Evolutionary conservation across 2,888 invertebrate genomes (phyloP).

Genomic region (Drosophila aldrichi): DNA sequence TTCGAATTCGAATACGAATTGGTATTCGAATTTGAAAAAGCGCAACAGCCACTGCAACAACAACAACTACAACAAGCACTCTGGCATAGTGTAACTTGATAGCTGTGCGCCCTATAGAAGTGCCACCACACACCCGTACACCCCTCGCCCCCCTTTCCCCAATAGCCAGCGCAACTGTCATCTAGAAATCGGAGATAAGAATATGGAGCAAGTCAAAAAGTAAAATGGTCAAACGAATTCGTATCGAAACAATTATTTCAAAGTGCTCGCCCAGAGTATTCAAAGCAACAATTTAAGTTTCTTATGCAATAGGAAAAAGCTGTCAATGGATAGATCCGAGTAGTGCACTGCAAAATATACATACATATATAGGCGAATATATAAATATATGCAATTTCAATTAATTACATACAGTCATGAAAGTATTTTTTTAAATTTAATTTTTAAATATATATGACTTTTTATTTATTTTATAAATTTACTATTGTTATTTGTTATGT

Average conservation of each 20-base stretch:
- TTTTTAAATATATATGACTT: too few relatives aligned
- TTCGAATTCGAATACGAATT: conserved; percentile 36
- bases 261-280: conserved; percentile 25
- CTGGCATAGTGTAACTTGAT: conserved; percentile 58
- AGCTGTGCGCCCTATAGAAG: conserved; percentile 30
- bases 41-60: conserved; percentile 33
- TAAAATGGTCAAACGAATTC: conserved; percentile 40
- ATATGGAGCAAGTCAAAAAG: conserved; percentile 42
- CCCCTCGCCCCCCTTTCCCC: neutral
- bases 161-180: too few relatives aligned
- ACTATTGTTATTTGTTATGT: too few relatives aligned
- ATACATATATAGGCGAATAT: neutral
- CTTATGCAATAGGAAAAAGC: conserved; percentile 20
- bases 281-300: neutral
- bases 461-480: too few relatives aligned
- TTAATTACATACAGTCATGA: too few relatives aligned
- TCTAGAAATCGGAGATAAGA: conserved; percentile 68
- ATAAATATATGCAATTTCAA: neutral
- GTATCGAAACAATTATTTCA: conserved; percentile 23
- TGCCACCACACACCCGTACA: neutral
- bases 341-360: neutral
- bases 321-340: neutral
- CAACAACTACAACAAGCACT: conserved; percentile 12
- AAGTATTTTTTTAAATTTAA: too few relatives aligned
- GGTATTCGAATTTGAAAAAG: conserved; percentile 28